Evolutionary conservation across 1,140 invertebrate species (phyloP).

Genomic region (Caenorhabditis elegans): WBcel235 BX284604.4:10283501-10284000

Average conservation of each 20-base stretch:
- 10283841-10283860: slow-evolving; percentile 78
- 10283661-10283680: no score
- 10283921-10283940: background rate
- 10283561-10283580: slow-evolving; percentile 33
- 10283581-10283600: no score
- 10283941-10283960: background rate
- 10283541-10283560: slow-evolving; percentile 3
- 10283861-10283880: slow-evolving; percentile 45
- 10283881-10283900: slow-evolving; percentile 22
- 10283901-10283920: slow-evolving; percentile 26
- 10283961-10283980: background rate
- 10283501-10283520: slow-evolving; percentile 38
- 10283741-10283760: slow-evolving; percentile 94
- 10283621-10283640: no score
- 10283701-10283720: no score
- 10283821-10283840: slow-evolving; percentile 89
- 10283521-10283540: background rate
- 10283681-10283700: no score
- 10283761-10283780: slow-evolving; percentile 90
- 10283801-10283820: slow-evolving; percentile 90
- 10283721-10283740: slow-evolving; percentile 75
- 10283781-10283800: slow-evolving; percentile 88
- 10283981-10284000: background rate
- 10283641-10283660: no score
- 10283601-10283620: no score